A percentile compares a stretch with the other conserved stretches of the same genome.
Evolutionary conservation across 2,797 vertebrate genomes (phyloP).

Genomic region (Heteromormyrus szaboi): DNA sequence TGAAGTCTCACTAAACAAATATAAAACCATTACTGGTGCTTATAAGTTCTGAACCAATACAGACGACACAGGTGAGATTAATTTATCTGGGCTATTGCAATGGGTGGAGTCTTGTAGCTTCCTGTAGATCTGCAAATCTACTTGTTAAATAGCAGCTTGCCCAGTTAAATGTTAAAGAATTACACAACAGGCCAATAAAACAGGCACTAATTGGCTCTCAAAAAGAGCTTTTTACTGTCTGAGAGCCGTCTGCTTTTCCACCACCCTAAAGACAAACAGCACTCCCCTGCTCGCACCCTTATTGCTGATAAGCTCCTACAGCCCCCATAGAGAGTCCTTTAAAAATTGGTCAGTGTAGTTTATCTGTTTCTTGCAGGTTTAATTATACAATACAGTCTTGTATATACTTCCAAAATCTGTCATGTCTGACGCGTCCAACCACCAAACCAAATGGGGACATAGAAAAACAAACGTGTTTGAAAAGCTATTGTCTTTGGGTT

Average conservation of each 20-base stretch:
- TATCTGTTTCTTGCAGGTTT: background rate
- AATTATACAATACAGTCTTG: background rate
- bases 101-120: background rate
- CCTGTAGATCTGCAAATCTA: background rate
- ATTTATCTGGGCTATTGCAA: background rate
- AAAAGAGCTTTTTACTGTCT: background rate
- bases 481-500: background rate
- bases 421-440: background rate
- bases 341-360: background rate
- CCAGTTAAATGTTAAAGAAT: background rate
- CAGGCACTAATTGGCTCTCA: background rate
- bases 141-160: background rate
- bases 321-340: background rate
- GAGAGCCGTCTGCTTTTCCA: background rate
- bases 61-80: background rate
- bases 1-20: background rate
- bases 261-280: background rate
- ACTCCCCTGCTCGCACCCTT: background rate
- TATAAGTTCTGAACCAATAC: background rate
- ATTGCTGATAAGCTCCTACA: background rate
- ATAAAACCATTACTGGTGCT: background rate
- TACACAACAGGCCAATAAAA: background rate
- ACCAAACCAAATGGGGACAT: background rate
- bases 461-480: background rate
- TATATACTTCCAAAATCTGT: background rate